These are phyloP conservation scores for Hypomesus transpacificus DNA, from an alignment of 2,113 vertebrate genomes.

Conservation along the genomic window DNA sequence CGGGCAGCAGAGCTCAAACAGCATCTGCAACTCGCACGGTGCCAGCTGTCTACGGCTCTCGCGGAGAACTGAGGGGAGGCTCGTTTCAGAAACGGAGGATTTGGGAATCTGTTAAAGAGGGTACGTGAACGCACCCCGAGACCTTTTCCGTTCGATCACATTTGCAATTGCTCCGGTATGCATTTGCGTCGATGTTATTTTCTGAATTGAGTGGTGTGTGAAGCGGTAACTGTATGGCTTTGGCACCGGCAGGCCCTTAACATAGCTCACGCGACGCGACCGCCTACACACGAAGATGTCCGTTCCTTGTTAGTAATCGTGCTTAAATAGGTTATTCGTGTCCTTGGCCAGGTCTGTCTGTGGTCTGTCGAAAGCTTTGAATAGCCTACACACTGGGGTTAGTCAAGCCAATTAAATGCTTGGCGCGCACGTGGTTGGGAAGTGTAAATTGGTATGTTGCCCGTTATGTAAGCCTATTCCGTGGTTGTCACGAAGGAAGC, in stretches of 20 bases:
- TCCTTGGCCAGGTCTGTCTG: not conserved
- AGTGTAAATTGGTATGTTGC: conserved; percentile 21
- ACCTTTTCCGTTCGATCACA: not conserved
- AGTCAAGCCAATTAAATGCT: too few relatives aligned
- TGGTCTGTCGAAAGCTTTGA: not conserved
- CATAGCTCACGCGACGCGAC: too few relatives aligned
- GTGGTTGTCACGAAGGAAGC: too few relatives aligned
- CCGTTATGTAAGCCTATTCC: conserved; percentile 43
- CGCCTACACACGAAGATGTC: too few relatives aligned
- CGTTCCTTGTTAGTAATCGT: too few relatives aligned
- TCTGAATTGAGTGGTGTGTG: too few relatives aligned
- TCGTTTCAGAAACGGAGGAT: not conserved
- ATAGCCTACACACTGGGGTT: too few relatives aligned
- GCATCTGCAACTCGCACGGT: conserved; percentile 7
- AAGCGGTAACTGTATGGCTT: too few relatives aligned
- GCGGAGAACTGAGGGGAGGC: conserved; percentile 29
- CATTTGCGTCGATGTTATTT: too few relatives aligned
- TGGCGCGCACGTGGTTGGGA: not conserved
- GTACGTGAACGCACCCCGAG: conserved; percentile 21
- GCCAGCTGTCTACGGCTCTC: conserved; percentile 37
- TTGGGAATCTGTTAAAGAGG: conserved; percentile 34
- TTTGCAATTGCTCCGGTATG: not conserved
- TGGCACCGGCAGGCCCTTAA: too few relatives aligned
- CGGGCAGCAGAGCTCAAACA: not conserved
- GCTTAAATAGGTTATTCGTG: not conserved